Base-by-base conservation (phyloP, 2,888 invertebrate genomes). In the Pandemis cinnamomeana region DNA sequence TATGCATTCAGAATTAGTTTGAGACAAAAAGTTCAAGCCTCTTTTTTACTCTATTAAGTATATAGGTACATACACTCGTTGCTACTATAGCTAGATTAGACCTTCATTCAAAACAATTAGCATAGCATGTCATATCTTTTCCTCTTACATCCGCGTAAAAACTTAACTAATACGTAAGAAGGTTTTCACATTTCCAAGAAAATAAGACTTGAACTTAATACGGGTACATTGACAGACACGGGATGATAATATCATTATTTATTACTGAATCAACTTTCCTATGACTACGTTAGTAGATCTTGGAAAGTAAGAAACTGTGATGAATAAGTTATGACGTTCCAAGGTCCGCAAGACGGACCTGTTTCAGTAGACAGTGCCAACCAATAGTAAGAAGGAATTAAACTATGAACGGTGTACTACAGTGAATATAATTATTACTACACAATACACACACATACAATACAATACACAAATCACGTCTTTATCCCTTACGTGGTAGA, bases 171-270 rank as follows among this genome's bases (percentile, higher is more conserved):
- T 3, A 20, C 8, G 11, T 27, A 27, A 10, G 11, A 7, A 55
- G 6, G 20, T 20, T 27, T 82, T 55, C 75, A 78, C 80, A 81
- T 78, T 75, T 76, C 76, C 76, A 78, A 73, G 70, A 73, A 77
- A 77, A 67, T 80, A 7, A 46, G 63, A 41, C 63, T 63, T 63
- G n/a, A 63, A 44, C 44, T 1, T 44, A 63, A 44, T 46, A 7
- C 41, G 13, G 2, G 42, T 63, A 58, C 11, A 58, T 58, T 11
- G 58, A 27, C 58, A 58, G 58, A 7, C 58, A 27, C 63, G 11
- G 53, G 11, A 11, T 46, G 36, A 66, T n/a, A 13, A 58, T 63
- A 27, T 42, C 64, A 71, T 66, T 71, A 71, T 71, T 64, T 71
- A 66, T 71, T 64, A 68, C 55, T 53, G 20, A 58, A 42, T 27